Evolutionary conservation across 2,797 vertebrate species (phyloP), one percentile per base, ranked within the genome.

Genomic region (Hypotaenidia philippensis): DNA sequence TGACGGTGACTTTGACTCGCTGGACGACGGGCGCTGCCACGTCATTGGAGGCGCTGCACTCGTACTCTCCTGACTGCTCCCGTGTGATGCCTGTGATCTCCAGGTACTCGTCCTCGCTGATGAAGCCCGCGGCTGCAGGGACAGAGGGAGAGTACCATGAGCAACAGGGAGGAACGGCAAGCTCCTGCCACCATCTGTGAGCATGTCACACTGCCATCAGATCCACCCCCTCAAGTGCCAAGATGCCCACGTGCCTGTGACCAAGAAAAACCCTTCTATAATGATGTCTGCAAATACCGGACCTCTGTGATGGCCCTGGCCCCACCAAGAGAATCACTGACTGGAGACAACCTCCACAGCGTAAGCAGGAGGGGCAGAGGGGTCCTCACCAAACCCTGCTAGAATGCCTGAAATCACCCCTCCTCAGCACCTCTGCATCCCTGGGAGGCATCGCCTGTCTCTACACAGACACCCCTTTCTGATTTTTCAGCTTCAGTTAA

Each of bases 21-120:
- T 98, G 98, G 29, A 99, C 98, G 17, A 99, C 99, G 0, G 99
- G 98, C 5, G 97, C 98, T 0, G 99, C 99, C 92, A 99, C 99
- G 1, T 99, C 99, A 1, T 99, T 99, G 83, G 99, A 98, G 14
- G 99, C 99, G 1, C 99, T 99, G 98, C 99, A 99, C 86, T 99
- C 99, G 1, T 99, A 99, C 27, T 98, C 98, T 44, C 99, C 99
- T 0, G 99, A 99, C 97, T 99, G 99, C 96, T 99, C 99, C 97
- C 99, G 99, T 6, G 99, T 99, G 97, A 99, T 98, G 53, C 98
- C 98, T 19, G 97, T 98, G 97, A 99, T 99, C 96, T 99, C 99
- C 98, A 99, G 96, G 88, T 99, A 99, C 87, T 99, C 99, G 0
- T 99, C 99, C 89, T 99, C 99, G 0, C 98, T 99, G 95, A 99